Conservation (phyloP, 1,140 invertebrate genomes). For the Protaetia brevitarsis region DNA sequence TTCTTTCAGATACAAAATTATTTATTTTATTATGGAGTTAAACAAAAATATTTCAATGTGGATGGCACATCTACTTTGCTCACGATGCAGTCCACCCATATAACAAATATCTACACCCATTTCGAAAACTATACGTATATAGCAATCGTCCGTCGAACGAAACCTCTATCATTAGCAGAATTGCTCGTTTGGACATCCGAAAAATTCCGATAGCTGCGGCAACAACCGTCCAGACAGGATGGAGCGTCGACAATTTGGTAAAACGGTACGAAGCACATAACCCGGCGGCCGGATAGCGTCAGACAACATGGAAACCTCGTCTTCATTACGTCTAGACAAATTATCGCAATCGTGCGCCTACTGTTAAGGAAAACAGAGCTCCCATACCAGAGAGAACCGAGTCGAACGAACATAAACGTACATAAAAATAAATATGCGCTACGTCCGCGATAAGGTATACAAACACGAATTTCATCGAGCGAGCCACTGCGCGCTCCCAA, state of each 20-base stretch:
- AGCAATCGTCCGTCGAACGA: too few species aligned
- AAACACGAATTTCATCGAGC: neutral
- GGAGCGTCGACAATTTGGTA: neutral
- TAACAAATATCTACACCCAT: too few species aligned
- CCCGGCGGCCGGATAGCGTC: neutral
- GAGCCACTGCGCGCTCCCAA: neutral
- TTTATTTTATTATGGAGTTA: too few species aligned
- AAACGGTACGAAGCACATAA: neutral
- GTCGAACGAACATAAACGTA: neutral
- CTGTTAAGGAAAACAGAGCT: neutral
- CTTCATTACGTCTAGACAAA: constrained; percentile 11
- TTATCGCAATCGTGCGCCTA: neutral
- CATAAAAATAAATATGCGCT: neutral
- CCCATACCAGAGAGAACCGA: neutral
- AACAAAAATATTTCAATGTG: too few species aligned
- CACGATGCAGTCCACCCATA: too few species aligned
- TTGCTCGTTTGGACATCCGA: too few species aligned
- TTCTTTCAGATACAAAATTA: too few species aligned
- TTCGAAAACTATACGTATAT: too few species aligned
- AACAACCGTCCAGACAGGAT: neutral
- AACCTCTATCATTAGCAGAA: neutral
- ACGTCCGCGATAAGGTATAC: constrained; percentile 9
- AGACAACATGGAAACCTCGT: neutral
- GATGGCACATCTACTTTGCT: too few species aligned
- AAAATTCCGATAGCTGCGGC: neutral